Evolutionary conservation across 2,113 vertebrate species (phyloP).

Genomic region (Pontoporia blainvillei): DNA sequence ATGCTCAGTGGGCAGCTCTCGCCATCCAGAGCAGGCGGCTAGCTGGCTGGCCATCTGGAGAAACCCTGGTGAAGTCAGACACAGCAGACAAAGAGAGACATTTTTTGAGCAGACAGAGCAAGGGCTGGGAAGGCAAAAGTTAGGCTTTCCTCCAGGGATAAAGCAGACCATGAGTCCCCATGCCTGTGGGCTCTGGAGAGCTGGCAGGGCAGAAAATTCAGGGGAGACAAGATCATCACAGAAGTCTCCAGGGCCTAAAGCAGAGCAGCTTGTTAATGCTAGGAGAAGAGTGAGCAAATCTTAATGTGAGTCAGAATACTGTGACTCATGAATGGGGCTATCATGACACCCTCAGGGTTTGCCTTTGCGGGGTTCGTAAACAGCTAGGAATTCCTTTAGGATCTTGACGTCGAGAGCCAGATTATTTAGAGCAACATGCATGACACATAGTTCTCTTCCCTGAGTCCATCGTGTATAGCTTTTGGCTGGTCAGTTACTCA

Average conservation of each 20-base stretch:
- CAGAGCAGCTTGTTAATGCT: slow-evolving; percentile 3
- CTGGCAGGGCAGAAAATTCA: not conserved
- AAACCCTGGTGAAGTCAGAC: not conserved
- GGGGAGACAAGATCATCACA: not conserved
- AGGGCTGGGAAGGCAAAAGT: not conserved
- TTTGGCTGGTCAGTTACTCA: not conserved
- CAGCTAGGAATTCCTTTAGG: slow-evolving; percentile 29
- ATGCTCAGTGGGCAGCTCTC: not conserved
- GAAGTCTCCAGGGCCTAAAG: not conserved
- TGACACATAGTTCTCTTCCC: not conserved
- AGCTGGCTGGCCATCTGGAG: not conserved
- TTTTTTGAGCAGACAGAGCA: not conserved
- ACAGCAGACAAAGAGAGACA: not conserved
- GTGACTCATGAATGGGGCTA: slow-evolving; percentile 1
- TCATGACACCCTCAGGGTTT: not conserved
- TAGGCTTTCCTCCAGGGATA: not conserved
- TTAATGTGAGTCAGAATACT: not conserved
- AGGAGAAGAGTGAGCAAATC: not conserved
- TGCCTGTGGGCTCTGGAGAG: not conserved
- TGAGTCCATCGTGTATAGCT: not conserved
- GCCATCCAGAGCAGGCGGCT: not conserved
- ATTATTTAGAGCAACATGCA: not conserved
- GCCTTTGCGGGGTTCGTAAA: slow-evolving; percentile 16
- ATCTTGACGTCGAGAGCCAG: not conserved
- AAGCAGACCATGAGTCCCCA: too few relatives aligned